phyloP scores from a whole-genome alignment of 2,797 vertebrate genomes.

The Sus cebifrons region DNA sequence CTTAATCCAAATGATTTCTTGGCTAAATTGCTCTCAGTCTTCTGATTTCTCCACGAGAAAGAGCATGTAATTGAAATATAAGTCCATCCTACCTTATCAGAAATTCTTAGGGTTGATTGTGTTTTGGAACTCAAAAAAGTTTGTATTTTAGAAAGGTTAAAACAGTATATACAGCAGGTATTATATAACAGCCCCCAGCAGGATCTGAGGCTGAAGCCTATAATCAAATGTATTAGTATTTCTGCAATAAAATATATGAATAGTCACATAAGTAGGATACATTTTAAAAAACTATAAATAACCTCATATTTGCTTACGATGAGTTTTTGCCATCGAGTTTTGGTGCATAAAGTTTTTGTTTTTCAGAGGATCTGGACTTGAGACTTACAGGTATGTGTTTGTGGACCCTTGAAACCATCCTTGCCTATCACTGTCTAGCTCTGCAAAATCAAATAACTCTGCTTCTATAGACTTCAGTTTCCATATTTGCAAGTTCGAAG shows the following conservation, averaged over 20 bases:
- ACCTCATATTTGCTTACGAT: neutral
- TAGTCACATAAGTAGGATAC: slow-evolving; percentile 38
- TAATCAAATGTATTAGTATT: slow-evolving; percentile 63
- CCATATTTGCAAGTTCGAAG: slow-evolving; percentile 23
- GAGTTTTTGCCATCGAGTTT: slow-evolving; percentile 34
- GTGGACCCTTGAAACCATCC: neutral
- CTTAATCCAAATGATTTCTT: slow-evolving; percentile 30
- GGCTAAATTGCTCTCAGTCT: neutral
- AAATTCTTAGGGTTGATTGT: slow-evolving; percentile 10
- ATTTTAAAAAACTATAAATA: slow-evolving; percentile 25
- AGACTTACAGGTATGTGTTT: neutral
- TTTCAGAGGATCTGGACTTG: slow-evolving; percentile 46
- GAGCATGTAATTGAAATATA: neutral
- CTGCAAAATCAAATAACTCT: slow-evolving; percentile 57
- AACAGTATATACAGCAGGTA: neutral
- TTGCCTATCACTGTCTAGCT: neutral
- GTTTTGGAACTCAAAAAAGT: slow-evolving; percentile 49
- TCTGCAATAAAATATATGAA: slow-evolving; percentile 54
- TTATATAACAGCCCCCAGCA: slow-evolving; percentile 2
- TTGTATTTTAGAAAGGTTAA: slow-evolving; percentile 60
- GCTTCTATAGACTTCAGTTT: neutral
- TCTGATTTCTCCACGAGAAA: neutral
- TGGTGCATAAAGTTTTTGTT: neutral
- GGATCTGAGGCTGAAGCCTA: slow-evolving; percentile 3
- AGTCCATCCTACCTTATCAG: neutral